Base-by-base conservation (phyloP, 92 coral and sea anemone species). In the Porites evermanni region DNA sequence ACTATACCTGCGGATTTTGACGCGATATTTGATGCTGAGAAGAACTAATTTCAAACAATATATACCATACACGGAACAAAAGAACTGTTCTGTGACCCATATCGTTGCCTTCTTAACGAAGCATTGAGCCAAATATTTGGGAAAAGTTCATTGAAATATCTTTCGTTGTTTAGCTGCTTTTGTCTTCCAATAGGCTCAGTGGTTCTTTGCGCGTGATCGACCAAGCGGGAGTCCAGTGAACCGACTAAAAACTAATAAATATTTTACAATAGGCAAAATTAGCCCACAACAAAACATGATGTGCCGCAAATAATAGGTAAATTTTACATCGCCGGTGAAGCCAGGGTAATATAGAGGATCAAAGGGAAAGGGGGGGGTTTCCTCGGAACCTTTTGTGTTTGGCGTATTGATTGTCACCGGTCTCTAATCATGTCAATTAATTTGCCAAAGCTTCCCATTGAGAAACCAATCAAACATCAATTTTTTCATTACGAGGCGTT, bases 181-280 rank as follows among this genome's bases (percentile, higher is more conserved):
- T 38, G 74, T 69, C 73, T 72, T 83, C 20, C 71, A 74, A 72
- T 72, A 70, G 79, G 24, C 71, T 73, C 87, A 83, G n/a, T 83
- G 87, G 67, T 83, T 77, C 47, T 76, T 53, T 38, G 82, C 84
- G 80, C 91, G 81, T 79, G 79, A 29, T 82, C 67, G 80, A 58
- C 91, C 84, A 87, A 75, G 93, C 93, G 88, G 90, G 91, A 77
- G 84, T 69, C 88, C 73, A 70, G 82, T 70, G 93, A 90, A 87
- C 85, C 85, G 85, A 76, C 18, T 61, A 21, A 75, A 72, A 71
- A 72, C 80, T 78, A 87, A 90, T 90, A 59, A 90, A 90, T 87
- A 87, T 87, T 90, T 90, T 52, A 90, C 70, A 51, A 64, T 82
- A 12, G 74, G 26, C 61, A 53, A 69, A 80, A 86, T 70, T 70